phyloP scores from a whole-genome alignment of 37 sponge, comb jelly and placozoan genomes.

The Hexactinellida sp. region DNA sequence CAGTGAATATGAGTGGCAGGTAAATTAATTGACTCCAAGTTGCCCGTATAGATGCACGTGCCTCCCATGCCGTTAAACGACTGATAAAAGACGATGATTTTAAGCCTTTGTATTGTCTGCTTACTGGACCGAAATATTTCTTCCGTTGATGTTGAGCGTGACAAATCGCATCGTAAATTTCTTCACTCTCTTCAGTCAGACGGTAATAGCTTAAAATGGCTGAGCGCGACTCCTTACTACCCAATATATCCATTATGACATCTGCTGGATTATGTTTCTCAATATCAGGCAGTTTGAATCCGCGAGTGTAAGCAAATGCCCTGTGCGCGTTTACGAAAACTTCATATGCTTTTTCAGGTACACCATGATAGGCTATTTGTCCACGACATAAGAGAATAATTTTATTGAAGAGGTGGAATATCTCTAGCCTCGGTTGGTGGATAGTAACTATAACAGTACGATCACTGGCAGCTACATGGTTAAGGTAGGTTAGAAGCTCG shows the following conservation, averaged over 20 bases:
- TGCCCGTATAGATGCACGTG: slow-evolving; percentile 38
- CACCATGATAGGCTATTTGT: slow-evolving; percentile 77
- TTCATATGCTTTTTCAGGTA: slow-evolving; percentile 60
- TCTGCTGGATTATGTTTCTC: slow-evolving; percentile 30
- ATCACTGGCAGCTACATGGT: slow-evolving; percentile 43
- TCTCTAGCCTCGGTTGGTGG: slow-evolving; percentile 80
- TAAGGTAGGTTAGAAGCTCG: slow-evolving; percentile 44
- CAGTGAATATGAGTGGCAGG: slow-evolving; percentile 51
- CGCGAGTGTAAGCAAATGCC: not conserved
- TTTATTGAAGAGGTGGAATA: slow-evolving; percentile 84
- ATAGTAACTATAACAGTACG: slow-evolving; percentile 73
- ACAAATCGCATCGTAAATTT: slow-evolving; percentile 33
- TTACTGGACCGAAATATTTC: not conserved
- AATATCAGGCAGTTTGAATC: slow-evolving; percentile 9
- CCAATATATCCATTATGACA: slow-evolving; percentile 71
- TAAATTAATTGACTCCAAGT: slow-evolving; percentile 23
- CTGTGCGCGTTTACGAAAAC: slow-evolving; percentile 31
- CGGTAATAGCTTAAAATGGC: slow-evolving; percentile 34
- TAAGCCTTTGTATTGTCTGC: not conserved
- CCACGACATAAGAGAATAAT: slow-evolving; percentile 68
- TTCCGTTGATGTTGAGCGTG: not conserved
- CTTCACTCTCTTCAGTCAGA: slow-evolving; percentile 19
- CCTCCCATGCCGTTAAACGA: slow-evolving; percentile 35
- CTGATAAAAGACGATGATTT: not conserved
- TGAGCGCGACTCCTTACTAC: slow-evolving; percentile 25